These are phyloP conservation scores for Latrodectus elegans DNA, from an alignment of 2,888 invertebrate species.

Conservation along the genomic window DNA sequence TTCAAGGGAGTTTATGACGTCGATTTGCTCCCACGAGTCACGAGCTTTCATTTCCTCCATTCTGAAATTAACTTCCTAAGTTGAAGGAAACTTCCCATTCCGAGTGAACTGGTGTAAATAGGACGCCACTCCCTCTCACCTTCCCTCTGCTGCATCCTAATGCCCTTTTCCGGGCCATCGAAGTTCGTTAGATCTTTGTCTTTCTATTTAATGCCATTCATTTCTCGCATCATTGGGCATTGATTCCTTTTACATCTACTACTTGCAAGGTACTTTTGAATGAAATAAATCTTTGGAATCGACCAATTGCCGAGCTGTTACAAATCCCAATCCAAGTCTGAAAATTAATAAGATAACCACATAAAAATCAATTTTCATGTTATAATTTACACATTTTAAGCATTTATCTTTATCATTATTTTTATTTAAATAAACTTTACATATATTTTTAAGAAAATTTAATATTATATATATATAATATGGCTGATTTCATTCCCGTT, in stretches of 20 bases:
- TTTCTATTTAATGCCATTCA: background rate
- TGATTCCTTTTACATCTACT: background rate
- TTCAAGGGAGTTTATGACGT: background rate
- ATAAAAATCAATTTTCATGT: no score
- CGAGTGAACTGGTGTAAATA: constrained; percentile 20
- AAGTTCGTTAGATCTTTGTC: background rate
- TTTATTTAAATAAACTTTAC: no score
- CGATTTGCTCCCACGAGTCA: background rate
- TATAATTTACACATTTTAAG: no score
- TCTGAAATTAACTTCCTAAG: constrained; percentile 52
- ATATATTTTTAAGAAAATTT: no score
- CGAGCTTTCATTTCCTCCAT: constrained; percentile 37
- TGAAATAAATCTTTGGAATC: no score
- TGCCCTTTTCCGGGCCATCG: constrained; percentile 5
- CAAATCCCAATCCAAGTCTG: no score
- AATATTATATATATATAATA: no score
- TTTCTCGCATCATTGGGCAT: background rate
- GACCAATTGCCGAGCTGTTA: no score
- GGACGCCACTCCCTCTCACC: background rate
- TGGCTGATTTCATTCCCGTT: no score
- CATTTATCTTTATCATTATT: no score
- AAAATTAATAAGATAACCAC: no score
- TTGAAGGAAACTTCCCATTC: constrained; percentile 42
- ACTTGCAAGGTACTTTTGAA: no score
- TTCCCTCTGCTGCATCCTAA: background rate